phyloP scores from a whole-genome alignment of 2,797 vertebrate genomes.

The Margarornis squamiger region DNA sequence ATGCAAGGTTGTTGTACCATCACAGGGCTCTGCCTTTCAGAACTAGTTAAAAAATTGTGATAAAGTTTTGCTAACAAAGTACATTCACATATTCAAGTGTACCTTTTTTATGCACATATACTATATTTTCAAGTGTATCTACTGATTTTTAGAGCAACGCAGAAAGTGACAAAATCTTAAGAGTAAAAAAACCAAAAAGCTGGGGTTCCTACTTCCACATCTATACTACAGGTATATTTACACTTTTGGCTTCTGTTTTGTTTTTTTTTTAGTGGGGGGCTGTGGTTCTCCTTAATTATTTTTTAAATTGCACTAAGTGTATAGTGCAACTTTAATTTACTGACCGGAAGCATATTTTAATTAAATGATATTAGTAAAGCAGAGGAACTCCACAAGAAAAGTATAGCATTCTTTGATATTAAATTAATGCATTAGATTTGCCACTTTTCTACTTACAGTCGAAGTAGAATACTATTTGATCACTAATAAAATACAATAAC shows the following conservation, averaged over 20 bases:
- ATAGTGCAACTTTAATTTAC: neutral
- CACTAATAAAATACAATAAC: slow-evolving; percentile 40
- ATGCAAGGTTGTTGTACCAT: neutral
- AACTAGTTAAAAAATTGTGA: neutral
- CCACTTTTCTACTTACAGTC: neutral
- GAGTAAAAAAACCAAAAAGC: neutral
- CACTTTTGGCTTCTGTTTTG: neutral
- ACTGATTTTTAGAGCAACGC: neutral
- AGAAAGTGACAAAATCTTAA: neutral
- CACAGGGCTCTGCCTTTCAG: neutral
- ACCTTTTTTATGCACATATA: neutral
- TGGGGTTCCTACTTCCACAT: neutral
- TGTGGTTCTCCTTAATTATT: no score
- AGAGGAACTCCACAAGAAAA: slow-evolving; percentile 5
- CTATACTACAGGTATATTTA: neutral
- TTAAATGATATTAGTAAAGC: neutral
- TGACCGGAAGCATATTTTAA: neutral
- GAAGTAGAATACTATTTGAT: slow-evolving; percentile 10
- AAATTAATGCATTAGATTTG: neutral
- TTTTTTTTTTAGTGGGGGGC: no score
- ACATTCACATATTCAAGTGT: neutral
- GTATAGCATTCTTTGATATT: neutral
- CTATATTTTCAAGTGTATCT: neutral
- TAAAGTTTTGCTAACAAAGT: neutral
- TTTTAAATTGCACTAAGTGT: neutral